Base-by-base conservation (phyloP, 2,113 vertebrate species). In the Nestor notabilis region DNA sequence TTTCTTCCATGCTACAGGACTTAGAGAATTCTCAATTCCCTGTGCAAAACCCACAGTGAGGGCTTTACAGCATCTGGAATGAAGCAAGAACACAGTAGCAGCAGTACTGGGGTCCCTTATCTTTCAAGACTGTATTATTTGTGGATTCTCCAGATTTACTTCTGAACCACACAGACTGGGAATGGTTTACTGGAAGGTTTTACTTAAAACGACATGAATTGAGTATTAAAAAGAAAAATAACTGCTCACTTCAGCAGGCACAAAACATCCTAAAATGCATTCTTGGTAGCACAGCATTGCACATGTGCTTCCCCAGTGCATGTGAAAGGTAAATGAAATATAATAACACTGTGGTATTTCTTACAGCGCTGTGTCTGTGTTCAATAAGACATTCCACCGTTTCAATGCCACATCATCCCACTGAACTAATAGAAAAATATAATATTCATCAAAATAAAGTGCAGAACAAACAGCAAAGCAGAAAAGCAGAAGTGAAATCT, bases 401-500 rank as follows among this genome's bases (percentile, higher is more conserved):
- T 89, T 93, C 82, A 79, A n/a, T 58, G 81, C 63, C 93, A 95
- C 74, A 92, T 85, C 87, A 90, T 29, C 66, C 55, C 68, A 65
- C 80, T 6, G 15, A 89, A 89, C 56, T 17, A 71, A 49, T 47
- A 74, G 70, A 35, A 74, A 92, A 94, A 86, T 28, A 11, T 10
- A 85, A 76, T 49, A 58, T 83, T 88, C 63, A 87, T 16, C 44
- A 79, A 89, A 94, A 94, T 50, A 81, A 93, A 85, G 58, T 17
- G 60, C 89, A 87, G 74, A 85, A 69, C 19, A 76, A 84, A 61
- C 55, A 78, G 75, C 69, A 76, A 76, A 74, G 58, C 66, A 83
- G 90, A 78, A 97, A 95, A 96, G 97, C 89, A 83, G 95, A 95
- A 87, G 90, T 79, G 89, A 96, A 96, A 74, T 37, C 46, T 17